Conservation (phyloP, 37 sponge, comb jelly and placozoan genomes). For the Bolinopsis microptera region DNA sequence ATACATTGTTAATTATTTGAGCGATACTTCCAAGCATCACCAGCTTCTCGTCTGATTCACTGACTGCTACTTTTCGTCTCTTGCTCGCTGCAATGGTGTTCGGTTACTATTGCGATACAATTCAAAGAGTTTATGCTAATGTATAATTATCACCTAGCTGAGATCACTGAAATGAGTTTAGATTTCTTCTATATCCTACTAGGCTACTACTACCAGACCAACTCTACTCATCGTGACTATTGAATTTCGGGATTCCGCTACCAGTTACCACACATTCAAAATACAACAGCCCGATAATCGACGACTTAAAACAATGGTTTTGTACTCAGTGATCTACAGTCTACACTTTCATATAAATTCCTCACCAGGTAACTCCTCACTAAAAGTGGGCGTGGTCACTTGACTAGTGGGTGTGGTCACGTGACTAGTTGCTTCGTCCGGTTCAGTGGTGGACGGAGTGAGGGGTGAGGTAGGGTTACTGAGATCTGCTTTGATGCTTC, state of each 20-base stretch:
- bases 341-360: too few species aligned
- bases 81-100: neutral
- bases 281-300: too few species aligned
- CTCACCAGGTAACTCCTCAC: neutral
- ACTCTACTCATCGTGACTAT: too few species aligned
- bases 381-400: neutral
- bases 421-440: neutral
- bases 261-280: too few species aligned
- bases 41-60: neutral
- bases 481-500: neutral
- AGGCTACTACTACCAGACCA: too few species aligned
- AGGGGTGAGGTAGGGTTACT: neutral
- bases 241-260: too few species aligned
- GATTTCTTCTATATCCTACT: too few species aligned
- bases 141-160: too few species aligned
- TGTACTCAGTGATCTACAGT: too few species aligned
- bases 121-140: neutral
- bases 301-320: too few species aligned
- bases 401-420: neutral
- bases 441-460: neutral
- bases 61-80: neutral
- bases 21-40: neutral
- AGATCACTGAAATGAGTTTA: too few species aligned
- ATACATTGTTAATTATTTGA: constrained; percentile 18
- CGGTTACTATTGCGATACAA: neutral